Conservation (phyloP, 92 coral and sea anemone species). For the Diadumene lineata region DNA sequence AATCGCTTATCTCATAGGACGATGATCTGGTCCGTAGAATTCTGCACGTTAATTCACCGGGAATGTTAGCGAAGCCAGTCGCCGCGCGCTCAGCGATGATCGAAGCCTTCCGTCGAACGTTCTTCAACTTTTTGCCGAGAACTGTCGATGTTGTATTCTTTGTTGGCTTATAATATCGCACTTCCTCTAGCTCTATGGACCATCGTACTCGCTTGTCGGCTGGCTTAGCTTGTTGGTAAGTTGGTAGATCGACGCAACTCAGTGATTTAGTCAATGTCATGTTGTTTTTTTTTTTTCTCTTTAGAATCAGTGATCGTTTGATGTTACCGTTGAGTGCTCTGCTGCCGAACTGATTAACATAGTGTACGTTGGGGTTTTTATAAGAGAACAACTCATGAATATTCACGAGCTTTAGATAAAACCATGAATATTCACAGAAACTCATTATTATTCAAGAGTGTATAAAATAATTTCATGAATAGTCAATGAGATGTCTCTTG, state of each 20-base stretch:
- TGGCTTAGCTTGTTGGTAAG: constrained; percentile 13
- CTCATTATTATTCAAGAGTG: too few relatives aligned
- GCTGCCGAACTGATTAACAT: neutral
- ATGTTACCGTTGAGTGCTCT: neutral
- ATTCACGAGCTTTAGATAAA: neutral
- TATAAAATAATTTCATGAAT: too few relatives aligned
- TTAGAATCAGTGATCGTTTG: neutral
- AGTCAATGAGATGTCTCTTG: too few relatives aligned
- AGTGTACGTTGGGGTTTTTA: constrained; percentile 1
- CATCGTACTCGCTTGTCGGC: constrained; percentile 58
- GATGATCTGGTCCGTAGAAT: constrained; percentile 15
- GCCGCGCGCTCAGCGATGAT: constrained; percentile 28
- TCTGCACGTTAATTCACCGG: neutral
- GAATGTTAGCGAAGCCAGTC: constrained; percentile 10
- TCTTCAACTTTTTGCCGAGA: constrained; percentile 34
- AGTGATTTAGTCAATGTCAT: constrained; percentile 47
- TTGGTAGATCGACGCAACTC: constrained; percentile 44
- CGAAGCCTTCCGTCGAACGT: constrained; percentile 33
- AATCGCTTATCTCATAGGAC: constrained; percentile 12
- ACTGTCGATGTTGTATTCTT: constrained; percentile 23
- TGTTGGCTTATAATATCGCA: constrained; percentile 47
- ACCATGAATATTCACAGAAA: too few relatives aligned
- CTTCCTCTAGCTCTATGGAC: constrained; percentile 68
- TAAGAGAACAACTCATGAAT: constrained; percentile 2
- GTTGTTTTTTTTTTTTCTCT: neutral